Percentiles rank a stretch among this genome's conserved stretches.
These are phyloP conservation scores for Paracentrotus lividus DNA, from an alignment of 53 echinoderm and acorn worm genomes.

Conservation along the genomic window DNA sequence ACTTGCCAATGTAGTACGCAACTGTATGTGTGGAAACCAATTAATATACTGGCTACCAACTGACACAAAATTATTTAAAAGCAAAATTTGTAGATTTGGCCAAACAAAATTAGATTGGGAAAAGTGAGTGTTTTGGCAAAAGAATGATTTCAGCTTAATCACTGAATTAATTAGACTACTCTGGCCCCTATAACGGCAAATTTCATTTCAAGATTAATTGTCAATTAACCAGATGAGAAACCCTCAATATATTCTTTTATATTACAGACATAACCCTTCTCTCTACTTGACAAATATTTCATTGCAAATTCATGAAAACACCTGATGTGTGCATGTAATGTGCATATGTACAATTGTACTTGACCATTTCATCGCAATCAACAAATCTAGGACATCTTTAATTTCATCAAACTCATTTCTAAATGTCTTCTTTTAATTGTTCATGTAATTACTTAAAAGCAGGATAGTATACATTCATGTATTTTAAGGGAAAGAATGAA, in stretches of 20 bases:
- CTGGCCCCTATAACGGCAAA: not conserved
- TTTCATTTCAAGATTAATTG: not conserved
- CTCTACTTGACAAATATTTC: not conserved
- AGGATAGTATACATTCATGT: too few species aligned
- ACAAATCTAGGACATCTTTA: not conserved
- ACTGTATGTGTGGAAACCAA: constrained; percentile 40
- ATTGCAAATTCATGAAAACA: not conserved
- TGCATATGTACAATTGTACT: not conserved
- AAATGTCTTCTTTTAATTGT: not conserved
- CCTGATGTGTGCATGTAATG: not conserved
- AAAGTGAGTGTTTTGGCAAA: not conserved
- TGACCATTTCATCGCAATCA: too few species aligned
- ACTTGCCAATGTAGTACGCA: constrained; percentile 10
- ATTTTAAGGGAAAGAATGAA: not conserved
- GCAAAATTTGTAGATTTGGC: not conserved
- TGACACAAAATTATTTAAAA: not conserved
- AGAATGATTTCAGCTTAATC: not conserved
- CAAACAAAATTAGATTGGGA: not conserved
- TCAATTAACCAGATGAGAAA: not conserved
- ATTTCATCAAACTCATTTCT: not conserved
- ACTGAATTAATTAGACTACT: not conserved
- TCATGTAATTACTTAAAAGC: not conserved
- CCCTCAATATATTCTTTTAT: not conserved
- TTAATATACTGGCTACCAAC: constrained; percentile 15
- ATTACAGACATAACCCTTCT: not conserved